Evolutionary conservation across 2,797 vertebrate genomes (phyloP).

Genomic region (Hypotaenidia philippensis): DNA sequence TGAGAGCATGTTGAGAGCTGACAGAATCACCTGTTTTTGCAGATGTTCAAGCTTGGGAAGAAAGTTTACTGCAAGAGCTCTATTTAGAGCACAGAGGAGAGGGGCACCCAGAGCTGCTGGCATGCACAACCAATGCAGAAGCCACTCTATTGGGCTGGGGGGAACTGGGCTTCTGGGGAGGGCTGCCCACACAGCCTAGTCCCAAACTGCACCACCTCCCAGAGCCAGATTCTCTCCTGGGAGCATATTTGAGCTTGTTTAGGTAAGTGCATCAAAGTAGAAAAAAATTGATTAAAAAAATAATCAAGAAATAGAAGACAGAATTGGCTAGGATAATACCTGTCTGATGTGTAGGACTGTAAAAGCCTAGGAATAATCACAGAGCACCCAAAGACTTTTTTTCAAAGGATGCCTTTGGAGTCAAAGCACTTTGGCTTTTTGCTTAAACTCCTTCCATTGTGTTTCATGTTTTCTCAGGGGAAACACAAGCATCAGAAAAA

Average conservation of each 20-base stretch:
- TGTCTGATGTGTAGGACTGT: constrained; percentile 6
- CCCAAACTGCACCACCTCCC: neutral
- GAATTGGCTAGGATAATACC: constrained; percentile 38
- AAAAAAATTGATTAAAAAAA: neutral
- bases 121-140: neutral
- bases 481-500: constrained; percentile 45
- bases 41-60: neutral
- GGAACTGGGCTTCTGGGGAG: neutral
- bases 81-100: neutral
- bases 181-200: neutral
- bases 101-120: neutral
- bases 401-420: constrained; percentile 60
- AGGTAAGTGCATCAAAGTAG: constrained; percentile 22
- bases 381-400: constrained; percentile 43
- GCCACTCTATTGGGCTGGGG: neutral
- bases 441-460: constrained; percentile 25
- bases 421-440: constrained; percentile 27
- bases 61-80: neutral
- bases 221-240: neutral
- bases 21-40: neutral
- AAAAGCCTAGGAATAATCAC: constrained; percentile 39
- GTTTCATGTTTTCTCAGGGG: constrained; percentile 53
- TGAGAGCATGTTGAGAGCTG: accelerated
- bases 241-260: neutral
- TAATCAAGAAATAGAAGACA: neutral